Evolutionary conservation across 2,888 invertebrate species (phyloP).

Genomic region (Erpobdella octoculata): DNA sequence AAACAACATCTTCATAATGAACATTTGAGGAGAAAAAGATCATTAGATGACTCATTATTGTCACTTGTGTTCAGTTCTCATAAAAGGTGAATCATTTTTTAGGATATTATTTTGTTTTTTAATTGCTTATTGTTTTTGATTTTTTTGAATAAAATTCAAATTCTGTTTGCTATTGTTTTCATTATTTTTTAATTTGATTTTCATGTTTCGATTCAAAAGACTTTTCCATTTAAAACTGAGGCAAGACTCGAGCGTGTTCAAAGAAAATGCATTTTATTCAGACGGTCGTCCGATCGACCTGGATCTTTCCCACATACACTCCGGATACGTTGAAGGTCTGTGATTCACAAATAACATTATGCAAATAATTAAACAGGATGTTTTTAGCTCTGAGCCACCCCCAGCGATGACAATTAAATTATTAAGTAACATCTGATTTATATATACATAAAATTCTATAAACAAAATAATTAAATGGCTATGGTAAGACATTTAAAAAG

Average conservation of each 20-base stretch:
- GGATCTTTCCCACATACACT: constrained; percentile 14
- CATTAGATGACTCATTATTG: background rate
- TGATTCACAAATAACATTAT: too few species aligned
- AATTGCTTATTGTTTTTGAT: background rate
- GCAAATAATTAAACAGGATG: too few species aligned
- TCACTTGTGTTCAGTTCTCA: constrained; percentile 14
- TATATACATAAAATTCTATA: too few species aligned
- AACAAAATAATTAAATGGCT: too few species aligned
- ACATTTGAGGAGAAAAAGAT: constrained; percentile 13
- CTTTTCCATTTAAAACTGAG: background rate
- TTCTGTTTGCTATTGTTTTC: background rate
- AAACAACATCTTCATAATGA: background rate
- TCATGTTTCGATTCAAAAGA: background rate
- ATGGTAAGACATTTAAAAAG: too few species aligned
- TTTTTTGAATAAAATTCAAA: background rate
- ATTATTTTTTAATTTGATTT: background rate
- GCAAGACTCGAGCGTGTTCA: background rate
- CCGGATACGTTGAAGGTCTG: constrained; percentile 18
- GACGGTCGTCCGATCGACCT: background rate
- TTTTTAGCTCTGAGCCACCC: too few species aligned
- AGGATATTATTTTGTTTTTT: background rate
- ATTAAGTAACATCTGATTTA: too few species aligned
- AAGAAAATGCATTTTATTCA: background rate
- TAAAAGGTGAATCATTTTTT: constrained; percentile 2
- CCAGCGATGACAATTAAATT: too few species aligned